A percentile compares a stretch with the other conserved stretches of the same genome.
phyloP scores from a whole-genome alignment of 2,113 vertebrate species.

The Erpornis zantholeuca region DNA sequence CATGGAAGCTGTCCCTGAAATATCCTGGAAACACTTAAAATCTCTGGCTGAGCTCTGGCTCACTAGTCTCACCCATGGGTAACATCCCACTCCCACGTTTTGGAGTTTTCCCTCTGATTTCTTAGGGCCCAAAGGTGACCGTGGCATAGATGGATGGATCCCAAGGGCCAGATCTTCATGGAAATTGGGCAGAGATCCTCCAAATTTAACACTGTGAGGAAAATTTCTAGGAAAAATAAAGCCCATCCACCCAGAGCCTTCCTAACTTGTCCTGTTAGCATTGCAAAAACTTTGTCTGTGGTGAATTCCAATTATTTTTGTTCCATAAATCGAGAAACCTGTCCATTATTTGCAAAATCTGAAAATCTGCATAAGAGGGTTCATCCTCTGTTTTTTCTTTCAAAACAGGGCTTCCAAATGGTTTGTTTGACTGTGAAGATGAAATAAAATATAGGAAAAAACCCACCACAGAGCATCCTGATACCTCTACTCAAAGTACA shows the following conservation, averaged over 20 bases:
- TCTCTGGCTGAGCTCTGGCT: neutral
- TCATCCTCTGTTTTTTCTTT: neutral
- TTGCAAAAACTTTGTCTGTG: neutral
- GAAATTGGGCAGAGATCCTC: neutral
- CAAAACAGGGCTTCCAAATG: neutral
- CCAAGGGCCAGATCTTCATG: neutral
- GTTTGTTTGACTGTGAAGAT: neutral
- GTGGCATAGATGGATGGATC: fast-evolving
- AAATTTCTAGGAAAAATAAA: neutral
- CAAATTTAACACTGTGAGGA: neutral
- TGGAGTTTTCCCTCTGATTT: neutral
- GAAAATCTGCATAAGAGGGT: neutral
- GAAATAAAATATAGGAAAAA: neutral
- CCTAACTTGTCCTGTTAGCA: too few species aligned
- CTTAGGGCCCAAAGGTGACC: neutral
- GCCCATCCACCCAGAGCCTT: neutral
- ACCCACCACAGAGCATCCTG: neutral
- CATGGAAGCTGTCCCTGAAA: neutral
- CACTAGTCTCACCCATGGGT: neutral
- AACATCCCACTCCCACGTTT: neutral
- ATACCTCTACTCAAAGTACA: neutral
- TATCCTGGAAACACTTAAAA: neutral
- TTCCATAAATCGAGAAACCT: neutral
- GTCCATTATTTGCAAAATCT: neutral
- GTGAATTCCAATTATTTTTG: neutral